Evolutionary conservation across 1,140 invertebrate species (phyloP).

Genomic region (Heliconius hermathena): DNA sequence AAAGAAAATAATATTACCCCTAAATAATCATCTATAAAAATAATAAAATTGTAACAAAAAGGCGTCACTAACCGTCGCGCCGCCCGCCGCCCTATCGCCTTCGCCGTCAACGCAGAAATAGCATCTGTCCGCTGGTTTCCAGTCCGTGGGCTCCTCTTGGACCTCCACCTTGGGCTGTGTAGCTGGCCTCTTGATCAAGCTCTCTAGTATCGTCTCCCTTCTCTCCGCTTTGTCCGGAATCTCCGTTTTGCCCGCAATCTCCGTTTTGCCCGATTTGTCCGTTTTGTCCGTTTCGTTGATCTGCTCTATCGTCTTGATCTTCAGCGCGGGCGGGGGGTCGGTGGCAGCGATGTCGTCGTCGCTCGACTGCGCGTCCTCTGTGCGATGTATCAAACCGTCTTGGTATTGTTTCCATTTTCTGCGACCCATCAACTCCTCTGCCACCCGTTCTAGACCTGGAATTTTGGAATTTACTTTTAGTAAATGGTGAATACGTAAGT

Average conservation of each 20-base stretch:
- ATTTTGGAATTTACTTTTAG: constrained; percentile 42
- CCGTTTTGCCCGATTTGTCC: constrained; percentile 42
- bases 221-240: constrained; percentile 52
- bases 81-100: constrained; percentile 66
- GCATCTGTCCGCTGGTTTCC: constrained; percentile 92
- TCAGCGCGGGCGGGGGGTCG: constrained; percentile 71
- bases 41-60: background rate
- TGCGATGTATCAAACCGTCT: constrained; percentile 86
- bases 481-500: background rate
- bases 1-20: no score
- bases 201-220: constrained; percentile 75
- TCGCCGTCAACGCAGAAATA: constrained; percentile 93
- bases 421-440: constrained; percentile 97
- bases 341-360: constrained; percentile 68
- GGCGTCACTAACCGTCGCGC: constrained; percentile 59
- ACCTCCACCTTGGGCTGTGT: constrained; percentile 77
- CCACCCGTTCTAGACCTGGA: constrained; percentile 96
- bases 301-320: constrained; percentile 80
- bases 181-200: constrained; percentile 76
- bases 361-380: constrained; percentile 69
- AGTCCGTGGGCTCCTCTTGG: constrained; percentile 85
- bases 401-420: constrained; percentile 96
- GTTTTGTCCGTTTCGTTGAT: constrained; percentile 72
- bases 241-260: constrained; percentile 55
- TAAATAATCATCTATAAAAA: background rate